Evolutionary conservation across 2,888 invertebrate genomes (phyloP).

Genomic region (Ectemnius lituratus): DNA sequence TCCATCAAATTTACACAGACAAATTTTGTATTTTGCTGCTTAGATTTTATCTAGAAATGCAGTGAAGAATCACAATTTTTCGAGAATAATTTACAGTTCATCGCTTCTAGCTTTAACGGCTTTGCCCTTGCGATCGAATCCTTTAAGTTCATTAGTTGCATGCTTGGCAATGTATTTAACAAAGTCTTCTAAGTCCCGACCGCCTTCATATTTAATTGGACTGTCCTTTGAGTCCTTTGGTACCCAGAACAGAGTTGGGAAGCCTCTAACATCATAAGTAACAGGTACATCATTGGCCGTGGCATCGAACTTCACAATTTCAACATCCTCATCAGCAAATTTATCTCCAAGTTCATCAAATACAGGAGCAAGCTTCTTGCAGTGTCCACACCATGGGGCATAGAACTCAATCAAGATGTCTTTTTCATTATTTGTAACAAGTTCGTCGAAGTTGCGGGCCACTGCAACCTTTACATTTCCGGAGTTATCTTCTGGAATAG

Average conservation of each 20-base stretch:
- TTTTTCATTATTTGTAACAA: slow-evolving; percentile 92
- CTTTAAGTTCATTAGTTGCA: slow-evolving; percentile 91
- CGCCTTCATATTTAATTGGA: slow-evolving; percentile 94
- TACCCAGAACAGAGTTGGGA: slow-evolving; percentile 98
- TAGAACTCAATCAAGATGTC: slow-evolving; percentile 99
- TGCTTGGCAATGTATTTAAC: slow-evolving; percentile 96
- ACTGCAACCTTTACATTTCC: slow-evolving; percentile 94
- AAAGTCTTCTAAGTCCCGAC: slow-evolving; percentile 95
- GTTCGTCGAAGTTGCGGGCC: slow-evolving; percentile 97
- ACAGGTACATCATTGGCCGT: slow-evolving; percentile 98
- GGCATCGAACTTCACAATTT: slow-evolving; percentile 98
- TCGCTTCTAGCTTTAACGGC: slow-evolving; percentile 79
- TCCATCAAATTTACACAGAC: slow-evolving; percentile 29
- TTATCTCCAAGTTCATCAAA: slow-evolving; percentile 96
- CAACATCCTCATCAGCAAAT: slow-evolving; percentile 90
- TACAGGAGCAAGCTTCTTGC: slow-evolving; percentile 95
- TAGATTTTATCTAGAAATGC: slow-evolving; percentile 35
- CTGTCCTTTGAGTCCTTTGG: slow-evolving; percentile 89
- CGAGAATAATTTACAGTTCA: slow-evolving; percentile 80
- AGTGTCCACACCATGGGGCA: slow-evolving; percentile 99
- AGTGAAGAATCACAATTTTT: slow-evolving; percentile 32
- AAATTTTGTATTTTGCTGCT: slow-evolving; percentile 27
- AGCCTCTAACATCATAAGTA: slow-evolving; percentile 94
- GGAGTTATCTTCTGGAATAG: slow-evolving; percentile 91
- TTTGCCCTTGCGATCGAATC: slow-evolving; percentile 92